phyloP scores from a whole-genome alignment of 2,113 vertebrate genomes.

The Malurus melanocephalus region DNA sequence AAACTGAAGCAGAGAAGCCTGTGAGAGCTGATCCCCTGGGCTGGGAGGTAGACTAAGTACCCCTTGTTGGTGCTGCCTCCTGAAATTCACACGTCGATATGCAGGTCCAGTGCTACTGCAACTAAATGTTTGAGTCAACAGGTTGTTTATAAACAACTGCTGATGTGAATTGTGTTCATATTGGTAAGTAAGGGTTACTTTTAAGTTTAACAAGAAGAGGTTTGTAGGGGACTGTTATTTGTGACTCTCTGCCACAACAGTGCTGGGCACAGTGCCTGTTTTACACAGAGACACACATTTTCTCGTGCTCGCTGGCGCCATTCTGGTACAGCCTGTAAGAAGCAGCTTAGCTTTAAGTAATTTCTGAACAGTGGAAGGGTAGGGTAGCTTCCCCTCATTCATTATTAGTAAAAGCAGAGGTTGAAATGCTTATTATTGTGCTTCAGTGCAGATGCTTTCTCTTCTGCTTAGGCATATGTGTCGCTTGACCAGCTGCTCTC shows the following conservation, averaged over 20 bases:
- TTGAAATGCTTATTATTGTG: not conserved
- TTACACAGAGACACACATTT: not conserved
- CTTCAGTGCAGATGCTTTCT: not conserved
- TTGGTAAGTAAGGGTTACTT: not conserved
- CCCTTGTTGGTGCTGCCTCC: not conserved
- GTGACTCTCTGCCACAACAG: not conserved
- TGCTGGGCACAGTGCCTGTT: accelerated
- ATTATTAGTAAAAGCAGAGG: not conserved
- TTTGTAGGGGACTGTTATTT: not conserved
- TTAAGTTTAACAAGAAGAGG: not conserved
- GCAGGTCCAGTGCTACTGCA: not conserved
- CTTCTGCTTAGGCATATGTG: not conserved
- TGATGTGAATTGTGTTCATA: not conserved
- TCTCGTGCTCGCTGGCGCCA: not conserved
- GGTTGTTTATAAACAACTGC: not conserved
- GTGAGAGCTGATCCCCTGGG: not conserved
- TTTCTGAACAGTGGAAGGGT: not conserved
- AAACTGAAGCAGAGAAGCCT: not conserved
- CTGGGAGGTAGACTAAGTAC: not conserved
- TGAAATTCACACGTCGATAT: not conserved
- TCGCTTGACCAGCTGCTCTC: not conserved
- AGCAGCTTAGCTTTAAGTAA: not conserved
- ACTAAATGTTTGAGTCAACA: not conserved
- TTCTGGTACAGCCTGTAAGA: not conserved
- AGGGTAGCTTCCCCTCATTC: not conserved